A percentile compares a stretch with the other conserved stretches of the same genome.
Evolutionary conservation across 2,888 invertebrate species (phyloP).

Genomic region (Drosophila hawaiiensis): DNA sequence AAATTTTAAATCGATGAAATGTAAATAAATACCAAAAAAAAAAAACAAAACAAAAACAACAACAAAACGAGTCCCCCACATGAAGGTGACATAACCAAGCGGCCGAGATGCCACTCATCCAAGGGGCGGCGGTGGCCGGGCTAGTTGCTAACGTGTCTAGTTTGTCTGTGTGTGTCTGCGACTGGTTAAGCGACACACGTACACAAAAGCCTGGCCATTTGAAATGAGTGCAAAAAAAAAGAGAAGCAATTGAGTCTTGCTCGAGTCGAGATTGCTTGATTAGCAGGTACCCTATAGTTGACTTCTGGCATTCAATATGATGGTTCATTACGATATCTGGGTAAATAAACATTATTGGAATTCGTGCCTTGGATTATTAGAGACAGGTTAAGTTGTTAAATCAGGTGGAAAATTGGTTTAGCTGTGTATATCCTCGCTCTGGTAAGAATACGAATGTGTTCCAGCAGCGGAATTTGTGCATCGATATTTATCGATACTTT

Average conservation of each 20-base stretch:
- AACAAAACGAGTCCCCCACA: constrained; percentile 43
- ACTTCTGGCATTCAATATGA: background rate
- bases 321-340: background rate
- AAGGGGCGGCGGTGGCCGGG: background rate
- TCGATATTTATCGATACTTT: background rate
- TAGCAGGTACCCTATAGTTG: background rate
- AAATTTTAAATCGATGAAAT: constrained; percentile 70
- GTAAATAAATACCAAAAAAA: constrained; percentile 47
- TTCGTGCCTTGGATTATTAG: background rate
- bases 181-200: constrained; percentile 10
- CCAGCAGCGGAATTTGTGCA: background rate
- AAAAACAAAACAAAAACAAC: background rate
- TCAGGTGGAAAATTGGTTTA: background rate
- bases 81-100: constrained; percentile 75
- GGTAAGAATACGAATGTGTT: background rate
- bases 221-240: constrained; percentile 71
- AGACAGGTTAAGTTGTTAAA: too few species aligned
- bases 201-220: constrained; percentile 40
- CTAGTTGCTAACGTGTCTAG: constrained; percentile 57
- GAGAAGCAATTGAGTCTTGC: background rate
- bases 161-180: constrained; percentile 3
- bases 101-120: constrained; percentile 65
- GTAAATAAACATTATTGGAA: background rate
- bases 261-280: background rate
- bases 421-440: background rate